Percentiles rank a stretch among this genome's conserved stretches.
phyloP scores from a whole-genome alignment of 2,113 vertebrate genomes.

The Caretta caretta region DNA sequence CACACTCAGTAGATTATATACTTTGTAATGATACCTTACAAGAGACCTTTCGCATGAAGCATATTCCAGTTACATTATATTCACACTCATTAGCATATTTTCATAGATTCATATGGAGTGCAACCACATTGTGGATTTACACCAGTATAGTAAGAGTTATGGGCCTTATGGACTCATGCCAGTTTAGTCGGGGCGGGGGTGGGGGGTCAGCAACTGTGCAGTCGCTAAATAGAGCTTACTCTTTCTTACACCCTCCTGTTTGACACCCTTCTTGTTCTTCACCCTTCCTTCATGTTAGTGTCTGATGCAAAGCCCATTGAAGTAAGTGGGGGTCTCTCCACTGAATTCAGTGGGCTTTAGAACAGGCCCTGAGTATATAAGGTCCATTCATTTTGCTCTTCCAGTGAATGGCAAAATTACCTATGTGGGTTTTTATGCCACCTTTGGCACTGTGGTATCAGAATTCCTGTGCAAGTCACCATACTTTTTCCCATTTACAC shows the following conservation, averaged over 20 bases:
- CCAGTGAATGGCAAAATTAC: fast-evolving
- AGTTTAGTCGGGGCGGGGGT: not conserved
- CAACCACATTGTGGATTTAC: not conserved
- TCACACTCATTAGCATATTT: no score
- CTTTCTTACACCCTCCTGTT: not conserved
- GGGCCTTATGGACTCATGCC: fast-evolving
- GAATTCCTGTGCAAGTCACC: fast-evolving
- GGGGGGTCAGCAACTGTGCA: not conserved
- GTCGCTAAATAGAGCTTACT: not conserved
- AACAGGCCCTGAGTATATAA: fast-evolving
- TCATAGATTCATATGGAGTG: no score
- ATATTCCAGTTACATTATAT: no score
- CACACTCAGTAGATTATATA: no score
- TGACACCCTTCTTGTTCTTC: not conserved
- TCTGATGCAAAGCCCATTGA: not conserved
- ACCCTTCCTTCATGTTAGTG: not conserved
- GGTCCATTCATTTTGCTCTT: fast-evolving
- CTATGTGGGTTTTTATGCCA: fast-evolving
- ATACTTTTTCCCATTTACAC: not conserved
- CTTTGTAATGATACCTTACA: no score
- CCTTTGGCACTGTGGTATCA: not conserved
- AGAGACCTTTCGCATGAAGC: no score
- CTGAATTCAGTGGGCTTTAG: not conserved
- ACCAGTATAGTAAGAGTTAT: not conserved
- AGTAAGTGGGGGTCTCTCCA: not conserved